Evolutionary conservation across 2,113 vertebrate genomes (phyloP).

Genomic region (Centropristis striata): DNA sequence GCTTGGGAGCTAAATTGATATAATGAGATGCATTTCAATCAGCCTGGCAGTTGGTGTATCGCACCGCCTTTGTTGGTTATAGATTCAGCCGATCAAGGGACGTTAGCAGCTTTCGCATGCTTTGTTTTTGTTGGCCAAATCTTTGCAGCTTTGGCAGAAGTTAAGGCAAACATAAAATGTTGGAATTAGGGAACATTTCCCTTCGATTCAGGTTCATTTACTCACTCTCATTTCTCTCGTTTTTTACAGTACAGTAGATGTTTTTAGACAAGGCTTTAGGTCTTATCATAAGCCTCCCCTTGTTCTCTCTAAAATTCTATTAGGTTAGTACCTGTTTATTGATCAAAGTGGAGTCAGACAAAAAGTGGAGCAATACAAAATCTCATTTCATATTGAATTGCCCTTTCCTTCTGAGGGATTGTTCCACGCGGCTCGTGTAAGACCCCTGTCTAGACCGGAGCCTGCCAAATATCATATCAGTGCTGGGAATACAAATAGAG

Average conservation of each 20-base stretch:
- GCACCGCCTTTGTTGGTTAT: constrained; percentile 25
- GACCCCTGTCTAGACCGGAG: constrained; percentile 73
- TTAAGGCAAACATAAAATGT: constrained; percentile 22
- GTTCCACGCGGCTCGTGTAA: constrained; percentile 53
- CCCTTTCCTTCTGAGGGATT: constrained; percentile 81
- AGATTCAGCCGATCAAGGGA: constrained; percentile 39
- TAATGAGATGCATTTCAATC: constrained; percentile 75
- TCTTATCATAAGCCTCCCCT: constrained; percentile 54
- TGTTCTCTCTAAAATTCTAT: constrained; percentile 73
- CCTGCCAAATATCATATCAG: constrained; percentile 79
- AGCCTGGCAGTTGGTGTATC: constrained; percentile 17
- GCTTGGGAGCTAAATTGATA: constrained; percentile 65
- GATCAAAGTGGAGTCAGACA: constrained; percentile 77
- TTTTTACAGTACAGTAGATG: constrained; percentile 5
- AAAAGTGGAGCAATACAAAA: constrained; percentile 73
- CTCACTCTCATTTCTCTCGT: constrained; percentile 17
- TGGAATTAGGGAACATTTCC: constrained; percentile 12
- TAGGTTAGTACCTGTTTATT: constrained; percentile 81
- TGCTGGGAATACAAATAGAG: constrained; percentile 79
- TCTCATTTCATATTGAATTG: constrained; percentile 83
- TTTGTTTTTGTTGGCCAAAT: constrained; percentile 4
- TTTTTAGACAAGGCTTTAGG: constrained; percentile 24
- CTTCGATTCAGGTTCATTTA: constrained; percentile 34
- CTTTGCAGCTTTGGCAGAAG: neutral
- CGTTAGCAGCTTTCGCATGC: constrained; percentile 7